Percentiles rank a stretch among this genome's conserved stretches.
Conservation (phyloP, 1,140 invertebrate species). For the Apis laboriosa region DNA sequence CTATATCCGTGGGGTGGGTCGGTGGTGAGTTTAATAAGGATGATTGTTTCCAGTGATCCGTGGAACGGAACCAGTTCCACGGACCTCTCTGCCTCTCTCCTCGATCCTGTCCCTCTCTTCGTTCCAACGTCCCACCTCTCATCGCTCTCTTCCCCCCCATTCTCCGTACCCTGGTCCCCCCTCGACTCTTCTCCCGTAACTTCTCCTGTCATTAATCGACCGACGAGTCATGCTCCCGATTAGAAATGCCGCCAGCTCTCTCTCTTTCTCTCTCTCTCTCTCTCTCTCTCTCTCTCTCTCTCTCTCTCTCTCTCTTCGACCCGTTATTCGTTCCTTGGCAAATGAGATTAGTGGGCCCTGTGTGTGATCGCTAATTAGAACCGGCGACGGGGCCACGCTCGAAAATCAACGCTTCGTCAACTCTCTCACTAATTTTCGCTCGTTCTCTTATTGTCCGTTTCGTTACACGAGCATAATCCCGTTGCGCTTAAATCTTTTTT, state of each 20-base stretch:
- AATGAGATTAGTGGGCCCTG: constrained; percentile 58
- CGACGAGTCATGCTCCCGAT: constrained; percentile 67
- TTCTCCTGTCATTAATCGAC: constrained; percentile 66
- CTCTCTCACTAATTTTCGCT: constrained; percentile 18
- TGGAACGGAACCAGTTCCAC: constrained; percentile 67
- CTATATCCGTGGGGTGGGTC: constrained; percentile 62
- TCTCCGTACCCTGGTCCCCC: background rate
- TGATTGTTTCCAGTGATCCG: constrained; percentile 73
- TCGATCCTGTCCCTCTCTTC: constrained; percentile 9
- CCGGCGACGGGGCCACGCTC: constrained; percentile 2
- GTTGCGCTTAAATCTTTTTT: background rate
- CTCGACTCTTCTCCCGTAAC: constrained; percentile 35
- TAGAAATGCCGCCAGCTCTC: constrained; percentile 59
- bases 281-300: too few species aligned
- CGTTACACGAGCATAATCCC: background rate
- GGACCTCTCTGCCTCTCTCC: constrained; percentile 41
- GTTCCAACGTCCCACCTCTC: background rate
- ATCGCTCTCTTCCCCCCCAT: background rate
- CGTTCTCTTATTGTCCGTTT: constrained; percentile 6
- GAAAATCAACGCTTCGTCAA: constrained; percentile 21
- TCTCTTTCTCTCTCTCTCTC: background rate
- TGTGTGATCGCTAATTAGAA: constrained; percentile 56
- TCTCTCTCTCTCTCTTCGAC: background rate
- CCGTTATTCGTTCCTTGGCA: constrained; percentile 57
- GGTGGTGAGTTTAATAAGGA: constrained; percentile 71